Base-by-base conservation (phyloP, 2,888 invertebrate genomes). In the Crocallis elinguaria region DNA sequence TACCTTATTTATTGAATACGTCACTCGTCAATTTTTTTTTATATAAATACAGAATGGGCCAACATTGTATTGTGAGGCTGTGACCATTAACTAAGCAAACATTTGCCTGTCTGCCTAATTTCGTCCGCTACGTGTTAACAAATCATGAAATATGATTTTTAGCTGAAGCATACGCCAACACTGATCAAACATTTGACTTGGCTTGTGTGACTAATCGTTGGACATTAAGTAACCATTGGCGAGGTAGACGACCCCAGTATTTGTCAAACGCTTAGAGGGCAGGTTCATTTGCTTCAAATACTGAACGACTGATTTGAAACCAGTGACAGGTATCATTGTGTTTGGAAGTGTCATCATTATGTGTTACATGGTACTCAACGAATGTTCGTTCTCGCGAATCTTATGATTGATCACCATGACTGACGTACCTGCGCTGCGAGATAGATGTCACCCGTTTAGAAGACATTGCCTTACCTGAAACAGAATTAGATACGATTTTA, bases 391-490 rank as follows among this genome's bases (percentile, higher is more conserved):
- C 33, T 25, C 13, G 45, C 23, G 66, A 61, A 32, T 66, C 57
- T 70, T 72, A 73, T 80, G 81, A 86, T 78, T 73, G 73, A 82
- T 85, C 69, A 67, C 66, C 60, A 57, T 66, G 58, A 59, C 60
- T 56, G 63, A 82, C 86, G 60, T 87, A 88, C 89, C 89, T 88
- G 74, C 77, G 73, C 72, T 66, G 82, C 43, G 73, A 62, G 62
- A 82, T 80, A 72, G 73, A 70, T 75, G 85, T 82, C 82, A 84
- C 83, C 76, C 87, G 86, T 80, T 86, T 88, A 73, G 86, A 85
- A 86, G 87, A 77, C 91, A 88, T 90, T 84, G 84, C 77, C 88
- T 89, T 90, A 90, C 90, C 90, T 90, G 91, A 69, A 90, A 89
- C 71, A 84, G 77, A 82, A 82, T 79, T 71, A 79, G 67, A 73